Base-by-base conservation (phyloP, 2,888 invertebrate genomes). In the Hanleya hanleyi region DNA sequence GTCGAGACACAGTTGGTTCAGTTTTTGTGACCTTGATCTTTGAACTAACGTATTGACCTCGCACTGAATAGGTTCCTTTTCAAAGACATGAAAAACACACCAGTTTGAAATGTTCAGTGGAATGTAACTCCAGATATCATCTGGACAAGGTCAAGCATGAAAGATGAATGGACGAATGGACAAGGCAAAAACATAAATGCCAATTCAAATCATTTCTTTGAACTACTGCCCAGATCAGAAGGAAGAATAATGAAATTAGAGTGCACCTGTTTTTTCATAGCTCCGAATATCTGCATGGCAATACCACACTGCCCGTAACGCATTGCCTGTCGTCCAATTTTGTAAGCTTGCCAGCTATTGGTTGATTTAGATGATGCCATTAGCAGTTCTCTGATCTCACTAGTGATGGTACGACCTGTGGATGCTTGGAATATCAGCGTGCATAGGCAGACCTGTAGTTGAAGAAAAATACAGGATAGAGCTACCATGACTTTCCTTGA, bases 241-340 rank as follows among this genome's bases (percentile, higher is more conserved):
- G n/a, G n/a, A n/a, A n/a, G n/a, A n/a, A n/a, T n/a, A n/a, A n/a
- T 41, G 18, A 41, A 41, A 9, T 18, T 41, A 57, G 57, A 9
- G 41, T 74, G 71, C 74, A 89, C 90, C 78, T 84, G 78, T 62
- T 93, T 93, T 1, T 93, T 92, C 36, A 96, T 90, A 61, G 92
- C 92, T 35, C 92, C 91, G 83, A 95, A 93, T 38, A 96, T 93
- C 6, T 91, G 91, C 0, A 94, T 93, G 0, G 95, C 95, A 33
- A 95, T 91, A 66, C 92, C 92, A 85, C 95, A 95, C 88, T 96
- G 96, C 0, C 95, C 95, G 88, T 95, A 90, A 68, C 97, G 93
- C 26, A 96, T 93, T 0, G 96, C 96, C 18, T 96, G 95, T 70
- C 97, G 92, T 0, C 95, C 96, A 61, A 97, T 94, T 77, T 96